Evolutionary conservation across 2,888 invertebrate genomes (phyloP).

Genomic region (Camptogramma bilineatum): DNA sequence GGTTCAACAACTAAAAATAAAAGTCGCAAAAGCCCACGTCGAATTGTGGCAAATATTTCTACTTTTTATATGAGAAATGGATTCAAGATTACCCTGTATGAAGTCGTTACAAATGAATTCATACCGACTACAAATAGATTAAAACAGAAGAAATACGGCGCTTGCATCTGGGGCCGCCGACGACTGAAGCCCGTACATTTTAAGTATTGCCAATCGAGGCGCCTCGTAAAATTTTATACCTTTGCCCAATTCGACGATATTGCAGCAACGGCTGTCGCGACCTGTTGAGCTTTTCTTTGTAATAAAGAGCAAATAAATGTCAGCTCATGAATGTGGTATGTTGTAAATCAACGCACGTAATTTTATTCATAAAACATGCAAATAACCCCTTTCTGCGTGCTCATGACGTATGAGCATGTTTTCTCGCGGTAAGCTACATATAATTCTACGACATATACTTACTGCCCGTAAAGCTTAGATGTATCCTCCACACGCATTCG

Average conservation of each 20-base stretch:
- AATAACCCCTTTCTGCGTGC: background rate
- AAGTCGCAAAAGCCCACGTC: too few relatives aligned
- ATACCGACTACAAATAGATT: background rate
- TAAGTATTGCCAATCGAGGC: conserved; percentile 10
- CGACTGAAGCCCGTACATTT: background rate
- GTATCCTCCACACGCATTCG: background rate
- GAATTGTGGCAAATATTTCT: too few relatives aligned
- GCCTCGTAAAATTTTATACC: conserved; percentile 4
- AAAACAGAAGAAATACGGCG: background rate
- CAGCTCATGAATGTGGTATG: too few relatives aligned
- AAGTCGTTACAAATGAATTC: background rate
- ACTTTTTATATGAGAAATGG: background rate
- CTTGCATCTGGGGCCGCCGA: background rate
- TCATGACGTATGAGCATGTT: background rate
- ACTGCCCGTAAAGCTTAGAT: background rate
- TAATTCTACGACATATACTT: background rate
- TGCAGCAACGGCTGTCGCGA: background rate
- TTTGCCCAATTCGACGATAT: background rate
- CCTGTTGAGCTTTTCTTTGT: background rate
- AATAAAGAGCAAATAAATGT: background rate
- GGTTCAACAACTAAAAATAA: too few relatives aligned
- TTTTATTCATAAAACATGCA: background rate
- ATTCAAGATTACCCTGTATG: background rate
- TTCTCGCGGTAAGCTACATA: background rate
- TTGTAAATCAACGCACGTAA: background rate